Percentiles rank a stretch among this genome's conserved stretches.
These are phyloP conservation scores for Laspeyria flexula DNA, from an alignment of 2,888 invertebrate genomes.

Conservation along the genomic window DNA sequence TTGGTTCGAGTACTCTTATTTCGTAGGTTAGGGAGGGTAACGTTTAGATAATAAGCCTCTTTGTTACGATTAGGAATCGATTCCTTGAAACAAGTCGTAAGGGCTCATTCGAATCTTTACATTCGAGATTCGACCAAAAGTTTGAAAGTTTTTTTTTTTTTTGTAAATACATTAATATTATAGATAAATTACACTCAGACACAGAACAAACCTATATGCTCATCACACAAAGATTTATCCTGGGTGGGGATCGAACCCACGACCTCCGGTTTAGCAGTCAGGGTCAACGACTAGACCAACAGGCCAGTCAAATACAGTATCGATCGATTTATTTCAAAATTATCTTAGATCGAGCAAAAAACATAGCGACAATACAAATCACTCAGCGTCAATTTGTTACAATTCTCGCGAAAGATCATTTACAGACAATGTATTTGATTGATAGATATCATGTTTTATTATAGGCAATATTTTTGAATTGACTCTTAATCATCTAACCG, in stretches of 20 bases:
- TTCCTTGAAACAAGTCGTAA: background rate
- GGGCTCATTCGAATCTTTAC: too few relatives aligned
- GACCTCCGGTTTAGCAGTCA: too few relatives aligned
- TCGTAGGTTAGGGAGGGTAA: constrained; percentile 42
- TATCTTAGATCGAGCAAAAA: background rate
- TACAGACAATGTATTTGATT: constrained; percentile 5
- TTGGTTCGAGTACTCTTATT: constrained; percentile 33
- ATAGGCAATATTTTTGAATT: constrained; percentile 2
- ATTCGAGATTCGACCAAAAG: too few relatives aligned
- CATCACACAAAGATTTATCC: too few relatives aligned
- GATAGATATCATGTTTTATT: constrained; percentile 5
- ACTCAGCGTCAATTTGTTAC: background rate
- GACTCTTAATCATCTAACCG: constrained; percentile 1
- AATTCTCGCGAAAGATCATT: background rate
- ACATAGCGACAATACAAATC: background rate
- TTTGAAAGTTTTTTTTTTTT: too few relatives aligned
- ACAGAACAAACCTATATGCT: too few relatives aligned
- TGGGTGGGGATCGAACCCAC: too few relatives aligned
- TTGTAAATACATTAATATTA: too few relatives aligned
- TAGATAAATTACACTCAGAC: too few relatives aligned
- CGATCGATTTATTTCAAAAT: background rate
- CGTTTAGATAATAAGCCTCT: constrained; percentile 2
- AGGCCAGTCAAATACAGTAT: too few relatives aligned
- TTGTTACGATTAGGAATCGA: background rate
- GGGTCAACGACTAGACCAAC: too few relatives aligned